Evolutionary conservation across 2,797 vertebrate species (phyloP).

Genomic region (Orientallactaga sibirica): DNA sequence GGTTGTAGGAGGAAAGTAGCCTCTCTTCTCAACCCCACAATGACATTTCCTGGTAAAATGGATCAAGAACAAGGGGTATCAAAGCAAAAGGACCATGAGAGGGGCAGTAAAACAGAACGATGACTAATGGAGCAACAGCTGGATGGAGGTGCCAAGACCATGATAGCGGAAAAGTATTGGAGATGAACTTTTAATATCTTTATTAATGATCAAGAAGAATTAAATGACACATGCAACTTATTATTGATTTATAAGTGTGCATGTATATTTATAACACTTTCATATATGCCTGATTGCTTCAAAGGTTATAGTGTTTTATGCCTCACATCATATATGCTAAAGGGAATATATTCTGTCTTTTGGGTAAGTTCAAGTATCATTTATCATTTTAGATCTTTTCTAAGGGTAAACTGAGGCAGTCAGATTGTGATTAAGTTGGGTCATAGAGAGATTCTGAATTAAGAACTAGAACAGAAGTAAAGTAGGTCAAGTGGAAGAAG

Average conservation of each 20-base stretch:
- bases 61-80: conserved; percentile 30
- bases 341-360: conserved; percentile 8
- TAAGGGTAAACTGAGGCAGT: conserved; percentile 73
- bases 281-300: conserved; percentile 53
- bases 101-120: conserved; percentile 1
- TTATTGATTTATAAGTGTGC: conserved; percentile 75
- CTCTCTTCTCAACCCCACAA: neutral
- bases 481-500: conserved; percentile 70
- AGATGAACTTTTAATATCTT: conserved; percentile 62
- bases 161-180: neutral
- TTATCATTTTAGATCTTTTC: conserved; percentile 41
- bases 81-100: neutral
- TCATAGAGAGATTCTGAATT: conserved; percentile 46
- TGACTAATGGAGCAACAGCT: neutral
- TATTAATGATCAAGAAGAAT: conserved; percentile 73
- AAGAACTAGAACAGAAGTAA: conserved; percentile 69
- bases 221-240: conserved; percentile 74
- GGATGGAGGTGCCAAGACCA: neutral
- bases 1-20: neutral
- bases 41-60: neutral
- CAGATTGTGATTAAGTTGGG: neutral
- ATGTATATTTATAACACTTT: conserved; percentile 71
- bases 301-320: conserved; percentile 61
- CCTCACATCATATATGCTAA: neutral
- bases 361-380: neutral